phyloP scores from a whole-genome alignment of 2,888 invertebrate genomes.

The Pilophorus perplexus region DNA sequence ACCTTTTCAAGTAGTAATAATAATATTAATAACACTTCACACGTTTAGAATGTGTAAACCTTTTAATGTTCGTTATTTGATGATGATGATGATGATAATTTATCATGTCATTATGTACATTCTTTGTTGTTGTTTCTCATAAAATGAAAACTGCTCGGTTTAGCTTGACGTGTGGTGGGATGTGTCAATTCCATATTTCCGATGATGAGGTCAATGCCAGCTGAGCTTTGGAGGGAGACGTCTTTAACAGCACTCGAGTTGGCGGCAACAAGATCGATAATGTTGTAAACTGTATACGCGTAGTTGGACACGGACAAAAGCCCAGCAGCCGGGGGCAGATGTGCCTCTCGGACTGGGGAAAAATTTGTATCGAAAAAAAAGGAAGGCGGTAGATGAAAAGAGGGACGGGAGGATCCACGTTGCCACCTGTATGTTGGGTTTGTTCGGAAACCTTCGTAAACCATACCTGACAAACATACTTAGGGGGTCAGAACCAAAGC shows the following conservation, averaged over 20 bases:
- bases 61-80: no score
- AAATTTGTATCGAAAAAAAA: constrained; percentile 34
- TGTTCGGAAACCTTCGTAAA: constrained; percentile 16
- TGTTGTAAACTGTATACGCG: constrained; percentile 39
- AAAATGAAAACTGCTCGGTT: no score
- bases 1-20: no score
- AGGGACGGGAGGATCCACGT: background rate
- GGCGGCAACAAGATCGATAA: constrained; percentile 39
- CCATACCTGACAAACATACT: constrained; percentile 39
- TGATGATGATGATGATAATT: no score
- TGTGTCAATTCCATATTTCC: no score
- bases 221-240: constrained; percentile 22
- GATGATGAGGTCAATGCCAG: constrained; percentile 22
- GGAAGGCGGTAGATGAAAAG: constrained; percentile 31
- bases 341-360: constrained; percentile 16
- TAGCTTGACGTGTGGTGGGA: no score
- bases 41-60: no score
- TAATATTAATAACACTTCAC: no score
- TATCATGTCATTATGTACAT: no score
- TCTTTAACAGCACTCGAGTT: constrained; percentile 31
- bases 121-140: no score
- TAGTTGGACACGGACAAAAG: constrained; percentile 38
- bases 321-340: constrained; percentile 15
- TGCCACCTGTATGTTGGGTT: constrained; percentile 30
- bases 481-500: constrained; percentile 21